Evolutionary conservation across 2,888 invertebrate genomes (phyloP).

Genomic region (Ectemnius continuus): DNA sequence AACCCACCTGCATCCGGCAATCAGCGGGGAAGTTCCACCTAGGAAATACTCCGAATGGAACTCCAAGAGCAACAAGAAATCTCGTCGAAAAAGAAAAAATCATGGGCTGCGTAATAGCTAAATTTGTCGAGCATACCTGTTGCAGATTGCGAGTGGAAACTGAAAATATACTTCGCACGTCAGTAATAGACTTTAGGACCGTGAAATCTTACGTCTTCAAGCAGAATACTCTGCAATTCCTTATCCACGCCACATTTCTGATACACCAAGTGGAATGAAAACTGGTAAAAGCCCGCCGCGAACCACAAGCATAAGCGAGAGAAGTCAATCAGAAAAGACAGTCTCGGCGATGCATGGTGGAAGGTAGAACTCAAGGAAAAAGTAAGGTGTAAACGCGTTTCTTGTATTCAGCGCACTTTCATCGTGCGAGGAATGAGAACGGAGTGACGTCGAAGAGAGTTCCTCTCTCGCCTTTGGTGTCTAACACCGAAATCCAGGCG

Average conservation of each 20-base stretch:
- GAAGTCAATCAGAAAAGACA: constrained; percentile 21
- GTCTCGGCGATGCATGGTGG: constrained; percentile 20
- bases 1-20: constrained; percentile 11
- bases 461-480: background rate
- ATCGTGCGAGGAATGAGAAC: background rate
- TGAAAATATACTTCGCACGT: constrained; percentile 25
- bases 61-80: background rate
- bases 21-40: no score
- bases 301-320: constrained; percentile 15
- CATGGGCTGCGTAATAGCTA: background rate
- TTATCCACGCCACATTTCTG: constrained; percentile 36
- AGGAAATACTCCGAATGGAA: background rate
- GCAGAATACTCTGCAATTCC: constrained; percentile 49
- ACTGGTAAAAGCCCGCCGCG: constrained; percentile 44
- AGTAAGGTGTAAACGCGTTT: background rate
- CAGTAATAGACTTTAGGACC: no score
- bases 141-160: constrained; percentile 5
- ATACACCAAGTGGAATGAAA: constrained; percentile 1
- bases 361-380: constrained; percentile 19
- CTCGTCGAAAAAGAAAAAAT: background rate
- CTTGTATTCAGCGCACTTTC: background rate
- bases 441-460: background rate
- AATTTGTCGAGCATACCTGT: constrained; percentile 1
- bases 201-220: constrained; percentile 35
- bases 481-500: background rate